A percentile compares a stretch with the other conserved stretches of the same genome.
phyloP scores from a whole-genome alignment of 2,888 invertebrate species.

The Ametastegia equiseti region DNA sequence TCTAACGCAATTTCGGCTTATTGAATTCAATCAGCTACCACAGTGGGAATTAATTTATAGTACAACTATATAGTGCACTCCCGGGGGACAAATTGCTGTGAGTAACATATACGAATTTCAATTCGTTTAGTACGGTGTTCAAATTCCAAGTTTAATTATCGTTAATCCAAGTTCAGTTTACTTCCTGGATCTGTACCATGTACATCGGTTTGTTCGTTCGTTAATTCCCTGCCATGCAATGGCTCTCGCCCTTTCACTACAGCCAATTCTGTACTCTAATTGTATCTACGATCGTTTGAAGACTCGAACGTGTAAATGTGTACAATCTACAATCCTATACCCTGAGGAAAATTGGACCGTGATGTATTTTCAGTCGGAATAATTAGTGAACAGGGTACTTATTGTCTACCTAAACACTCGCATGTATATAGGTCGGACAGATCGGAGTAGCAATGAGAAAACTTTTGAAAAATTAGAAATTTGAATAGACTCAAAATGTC shows the following conservation, averaged over 20 bases:
- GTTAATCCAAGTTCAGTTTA: conserved; percentile 7
- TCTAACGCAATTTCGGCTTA: background rate
- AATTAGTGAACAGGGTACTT: no score
- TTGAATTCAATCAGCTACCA: background rate
- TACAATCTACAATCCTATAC: background rate
- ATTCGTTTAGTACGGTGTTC: conserved; percentile 4
- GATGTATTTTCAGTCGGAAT: background rate
- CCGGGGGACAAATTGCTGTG: background rate
- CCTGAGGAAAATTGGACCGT: background rate
- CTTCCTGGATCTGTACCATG: background rate
- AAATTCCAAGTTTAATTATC: conserved; percentile 25
- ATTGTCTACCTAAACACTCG: no score
- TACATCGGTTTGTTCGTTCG: no score
- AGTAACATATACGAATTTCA: conserved; percentile 2
- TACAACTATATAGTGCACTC: background rate
- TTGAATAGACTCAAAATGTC: no score
- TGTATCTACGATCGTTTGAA: no score
- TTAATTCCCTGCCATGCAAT: background rate
- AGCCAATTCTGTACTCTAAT: background rate
- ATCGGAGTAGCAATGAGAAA: no score
- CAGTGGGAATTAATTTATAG: background rate
- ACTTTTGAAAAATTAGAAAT: no score
- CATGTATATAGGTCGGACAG: no score
- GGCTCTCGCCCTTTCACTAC: conserved; percentile 4
- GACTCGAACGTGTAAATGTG: no score